Evolutionary conservation across 1,140 invertebrate genomes (phyloP), one percentile per base, ranked within the genome.

Genomic region (Ips nitidus): DNA sequence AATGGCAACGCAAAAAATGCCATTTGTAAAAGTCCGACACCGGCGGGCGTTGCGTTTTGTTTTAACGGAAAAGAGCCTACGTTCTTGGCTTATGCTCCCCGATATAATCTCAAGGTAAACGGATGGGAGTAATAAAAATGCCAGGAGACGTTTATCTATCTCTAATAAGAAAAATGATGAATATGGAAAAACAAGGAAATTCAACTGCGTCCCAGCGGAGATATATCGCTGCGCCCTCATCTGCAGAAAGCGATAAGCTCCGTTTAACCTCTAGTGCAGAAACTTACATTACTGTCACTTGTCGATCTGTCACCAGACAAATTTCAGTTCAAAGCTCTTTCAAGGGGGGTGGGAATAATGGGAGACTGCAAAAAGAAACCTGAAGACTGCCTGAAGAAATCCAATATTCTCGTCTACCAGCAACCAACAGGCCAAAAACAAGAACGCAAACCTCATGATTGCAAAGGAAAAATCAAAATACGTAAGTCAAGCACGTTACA

Each of bases 1-100:
- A 78, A 79, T 79, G 74, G 74, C 66, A 57, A 50, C 66, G 74
- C 73, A 74, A 79, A 78, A 79, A 77, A 74, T 76, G 72, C 71
- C 75, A 77, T 78, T 77, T 74, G 76, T 77, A 74, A 71, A 74
- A 73, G 72, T 75, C 75, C 71, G 60, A 72, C 59, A 56, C 57
- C 39, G 66, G 39, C 41, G 57, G 65, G 65, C 53, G 62, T 43
- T 69, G 64, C 73, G 73, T 69, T 75, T 74, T 75, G 74, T 75
- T 75, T 75, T 71, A 71, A 63, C 65, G 65, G 45, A 63, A 58
- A 71, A 68, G 52, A 63, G 61, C 53, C 61, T 71, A 66, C 69
- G 61, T 69, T 69, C 57, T 70, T 64, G 62, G 61, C 69, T 70
- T 70, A 59, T 70, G 52, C 60, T 42, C 43, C 58, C 4, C 52